A percentile compares a stretch with the other conserved stretches of the same genome.
phyloP scores from a whole-genome alignment of 2,888 invertebrate species.

The Leptinotarsa haldemani region DNA sequence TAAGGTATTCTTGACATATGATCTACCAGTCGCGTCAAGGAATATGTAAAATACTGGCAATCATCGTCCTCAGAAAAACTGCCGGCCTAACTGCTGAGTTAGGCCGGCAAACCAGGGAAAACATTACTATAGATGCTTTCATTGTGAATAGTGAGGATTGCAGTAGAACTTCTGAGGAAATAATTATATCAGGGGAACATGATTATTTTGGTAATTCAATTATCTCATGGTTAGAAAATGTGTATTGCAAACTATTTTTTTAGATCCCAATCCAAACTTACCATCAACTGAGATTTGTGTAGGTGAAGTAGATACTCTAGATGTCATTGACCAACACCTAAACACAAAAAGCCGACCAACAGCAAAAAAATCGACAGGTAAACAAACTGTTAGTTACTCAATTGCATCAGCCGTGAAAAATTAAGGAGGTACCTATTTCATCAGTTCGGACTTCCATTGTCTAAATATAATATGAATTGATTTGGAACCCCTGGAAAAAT shows the following conservation, averaged over 20 bases:
- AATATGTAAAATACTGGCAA: background rate
- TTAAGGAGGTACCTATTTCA: background rate
- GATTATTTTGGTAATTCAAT: constrained; percentile 23
- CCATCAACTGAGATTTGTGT: constrained; percentile 2
- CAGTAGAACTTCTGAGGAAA: background rate
- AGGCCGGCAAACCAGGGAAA: constrained; percentile 16
- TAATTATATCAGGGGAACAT: constrained; percentile 7
- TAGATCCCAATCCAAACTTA: constrained; percentile 11
- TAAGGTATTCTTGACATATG: background rate
- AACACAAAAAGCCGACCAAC: constrained; percentile 15
- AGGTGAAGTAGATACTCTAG: constrained; percentile 9
- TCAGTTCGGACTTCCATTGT: too few relatives aligned
- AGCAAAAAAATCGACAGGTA: constrained; percentile 18
- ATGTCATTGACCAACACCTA: background rate
- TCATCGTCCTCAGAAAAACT: too few relatives aligned
- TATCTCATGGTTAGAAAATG: background rate
- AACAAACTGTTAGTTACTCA: constrained; percentile 3
- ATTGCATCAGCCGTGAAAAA: background rate
- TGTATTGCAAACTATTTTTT: constrained; percentile 9
- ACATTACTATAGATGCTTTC: background rate
- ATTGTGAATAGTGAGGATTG: constrained; percentile 7
- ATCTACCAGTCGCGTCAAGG: background rate
- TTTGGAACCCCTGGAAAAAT: too few relatives aligned
- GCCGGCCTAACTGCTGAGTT: too few relatives aligned
- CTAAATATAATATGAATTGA: too few relatives aligned